Conservation (phyloP, 1,140 invertebrate genomes). For the Micrasema minimum region DNA sequence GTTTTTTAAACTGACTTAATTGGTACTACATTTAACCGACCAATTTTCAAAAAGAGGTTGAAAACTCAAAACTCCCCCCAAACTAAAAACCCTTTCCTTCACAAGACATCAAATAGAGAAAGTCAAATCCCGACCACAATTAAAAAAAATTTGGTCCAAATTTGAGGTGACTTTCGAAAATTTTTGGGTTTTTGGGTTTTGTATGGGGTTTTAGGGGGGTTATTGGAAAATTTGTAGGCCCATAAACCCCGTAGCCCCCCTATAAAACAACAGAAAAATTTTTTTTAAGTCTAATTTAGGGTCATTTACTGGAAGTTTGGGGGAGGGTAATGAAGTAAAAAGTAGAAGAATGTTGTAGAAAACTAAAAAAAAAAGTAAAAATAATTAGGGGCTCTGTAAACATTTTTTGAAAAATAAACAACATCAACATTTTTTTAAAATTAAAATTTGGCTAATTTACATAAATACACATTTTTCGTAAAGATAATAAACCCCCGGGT, state of each 20-base stretch:
- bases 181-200: constrained; percentile 12
- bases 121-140: not conserved
- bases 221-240: not conserved
- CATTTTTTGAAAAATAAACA: no score
- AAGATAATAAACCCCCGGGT: no score
- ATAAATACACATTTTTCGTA: no score
- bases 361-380: no score
- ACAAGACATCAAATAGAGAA: not conserved
- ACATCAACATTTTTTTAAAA: no score
- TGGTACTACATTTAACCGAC: constrained; percentile 17
- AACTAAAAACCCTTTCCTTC: not conserved
- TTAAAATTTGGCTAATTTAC: no score
- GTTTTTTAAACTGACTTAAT: constrained; percentile 21
- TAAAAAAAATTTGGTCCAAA: not conserved
- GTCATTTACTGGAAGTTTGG: not conserved
- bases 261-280: constrained; percentile 15
- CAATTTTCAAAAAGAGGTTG: constrained; percentile 15
- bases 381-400: no score
- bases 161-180: no score
- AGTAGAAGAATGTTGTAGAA: no score
- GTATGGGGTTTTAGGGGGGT: not conserved
- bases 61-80: not conserved
- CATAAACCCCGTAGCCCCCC: constrained; percentile 28
- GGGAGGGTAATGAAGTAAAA: no score
- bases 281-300: constrained; percentile 22